Evolutionary conservation across 2,888 invertebrate genomes (phyloP).

Genomic region (Agrochola circellaris): DNA sequence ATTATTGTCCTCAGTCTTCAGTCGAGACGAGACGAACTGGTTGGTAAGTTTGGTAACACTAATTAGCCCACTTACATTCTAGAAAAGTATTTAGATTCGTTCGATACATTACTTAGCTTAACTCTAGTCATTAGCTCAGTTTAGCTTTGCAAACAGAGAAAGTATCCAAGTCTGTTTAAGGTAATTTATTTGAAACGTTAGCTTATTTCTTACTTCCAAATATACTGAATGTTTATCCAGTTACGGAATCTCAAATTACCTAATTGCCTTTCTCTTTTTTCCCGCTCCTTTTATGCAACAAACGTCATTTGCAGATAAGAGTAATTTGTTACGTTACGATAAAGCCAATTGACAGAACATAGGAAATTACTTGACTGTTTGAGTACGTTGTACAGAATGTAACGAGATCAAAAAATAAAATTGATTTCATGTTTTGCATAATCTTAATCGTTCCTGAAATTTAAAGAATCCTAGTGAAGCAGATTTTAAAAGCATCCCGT

Average conservation of each 20-base stretch:
- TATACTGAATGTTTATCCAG: slow-evolving; percentile 58
- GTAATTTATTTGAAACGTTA: slow-evolving; percentile 54
- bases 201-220: slow-evolving; percentile 56
- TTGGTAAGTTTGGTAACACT: slow-evolving; percentile 11
- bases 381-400: slow-evolving; percentile 5
- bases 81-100: slow-evolving; percentile 50
- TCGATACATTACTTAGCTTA: slow-evolving; percentile 48
- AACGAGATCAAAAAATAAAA: slow-evolving; percentile 28
- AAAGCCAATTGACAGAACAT: slow-evolving; percentile 63
- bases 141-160: slow-evolving; percentile 49
- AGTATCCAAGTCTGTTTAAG: slow-evolving; percentile 44
- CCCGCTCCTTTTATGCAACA: slow-evolving; percentile 62
- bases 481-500: slow-evolving; percentile 4
- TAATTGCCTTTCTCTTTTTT: slow-evolving; percentile 67
- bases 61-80: slow-evolving; percentile 44
- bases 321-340: slow-evolving; percentile 62
- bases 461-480: not conserved
- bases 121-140: slow-evolving; percentile 36
- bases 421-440: slow-evolving; percentile 46
- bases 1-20: slow-evolving; percentile 3
- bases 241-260: slow-evolving; percentile 60
- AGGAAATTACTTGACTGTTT: slow-evolving; percentile 51
- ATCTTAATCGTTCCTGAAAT: slow-evolving; percentile 22
- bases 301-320: slow-evolving; percentile 62
- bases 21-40: slow-evolving; percentile 1